These are phyloP conservation scores for Leptinotarsa juncta DNA, from an alignment of 2,888 invertebrate species.

Conservation along the genomic window DNA sequence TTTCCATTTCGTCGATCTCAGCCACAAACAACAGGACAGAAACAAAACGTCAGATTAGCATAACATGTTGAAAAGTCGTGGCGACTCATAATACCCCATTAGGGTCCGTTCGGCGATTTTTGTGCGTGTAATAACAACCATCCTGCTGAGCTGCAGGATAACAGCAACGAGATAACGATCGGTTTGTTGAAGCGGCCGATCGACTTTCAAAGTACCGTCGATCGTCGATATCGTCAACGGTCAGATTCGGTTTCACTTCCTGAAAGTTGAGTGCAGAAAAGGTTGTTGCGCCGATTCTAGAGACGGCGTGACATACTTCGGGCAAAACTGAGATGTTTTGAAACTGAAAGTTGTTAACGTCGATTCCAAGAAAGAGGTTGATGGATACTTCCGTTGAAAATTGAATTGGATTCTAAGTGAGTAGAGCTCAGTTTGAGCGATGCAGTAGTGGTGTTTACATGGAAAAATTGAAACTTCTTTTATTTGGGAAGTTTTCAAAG, in stretches of 20 bases:
- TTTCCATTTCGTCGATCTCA: neutral
- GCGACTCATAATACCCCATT: slow-evolving; percentile 35
- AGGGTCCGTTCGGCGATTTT: slow-evolving; percentile 33
- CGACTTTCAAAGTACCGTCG: slow-evolving; percentile 40
- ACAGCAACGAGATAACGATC: slow-evolving; percentile 44
- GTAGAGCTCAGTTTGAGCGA: too few species aligned
- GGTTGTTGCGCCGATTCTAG: neutral
- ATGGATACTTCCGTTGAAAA: too few species aligned
- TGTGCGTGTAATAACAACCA: slow-evolving; percentile 39
- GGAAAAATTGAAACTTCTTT: too few species aligned
- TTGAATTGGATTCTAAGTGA: too few species aligned
- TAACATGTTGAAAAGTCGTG: slow-evolving; percentile 38
- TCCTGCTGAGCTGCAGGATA: slow-evolving; percentile 41
- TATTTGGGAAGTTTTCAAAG: too few species aligned
- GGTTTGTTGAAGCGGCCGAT: slow-evolving; percentile 36
- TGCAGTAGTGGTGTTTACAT: too few species aligned
- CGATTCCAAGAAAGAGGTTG: too few species aligned
- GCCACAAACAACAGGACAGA: slow-evolving; percentile 5
- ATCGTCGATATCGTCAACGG: slow-evolving; percentile 38
- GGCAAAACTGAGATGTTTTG: too few species aligned
- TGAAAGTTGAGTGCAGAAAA: slow-evolving; percentile 23
- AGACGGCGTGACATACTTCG: too few species aligned
- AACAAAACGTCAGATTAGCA: slow-evolving; percentile 30
- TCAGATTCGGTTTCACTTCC: slow-evolving; percentile 44
- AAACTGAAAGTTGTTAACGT: too few species aligned